Evolutionary conservation across 2,113 vertebrate genomes (phyloP), one percentile per base, ranked within the genome.

Genomic region (Forbesichthys papilliferus): DNA sequence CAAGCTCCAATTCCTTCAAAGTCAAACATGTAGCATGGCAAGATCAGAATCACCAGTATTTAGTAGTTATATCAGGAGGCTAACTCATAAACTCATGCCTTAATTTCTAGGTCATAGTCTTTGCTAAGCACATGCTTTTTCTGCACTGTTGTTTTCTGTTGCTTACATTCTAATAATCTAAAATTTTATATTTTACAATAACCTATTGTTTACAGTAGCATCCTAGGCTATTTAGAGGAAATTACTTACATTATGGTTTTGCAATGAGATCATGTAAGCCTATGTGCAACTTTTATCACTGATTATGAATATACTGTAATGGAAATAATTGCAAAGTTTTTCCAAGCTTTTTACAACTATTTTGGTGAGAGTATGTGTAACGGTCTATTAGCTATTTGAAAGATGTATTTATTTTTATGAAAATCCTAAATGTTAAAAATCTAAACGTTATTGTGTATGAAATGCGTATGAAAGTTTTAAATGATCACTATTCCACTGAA

Each of bases 331-430:
- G 5, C 36, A 42, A 4, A 42, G 7, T 42, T 42, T 42, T 42
- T 42, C 3, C 27, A 27, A 42, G 36, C 36, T 42, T 42, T 27
- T 27, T 27, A 27, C 27, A 27, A 27, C 2, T 27, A 27, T 27
- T 27, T 6, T 42, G 36, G 7, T 42, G 36, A 42, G 36, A 42
- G 4, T 42, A 42, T 8, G 7, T 42, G 36, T 42, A 42, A 42
- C 36, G 36, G 4, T 42, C 7, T 42, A 42, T 42, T 42, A 8
- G 36, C 36, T 42, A 42, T 42, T 58, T 11, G 20, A 33, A 27
- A 16, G 11, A 81, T 73, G 60, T 61, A 27, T 82, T 86, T 89
- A 85, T 83, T 87, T 85, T 51, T 79, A 84, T 74, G 66, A 86
- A 69, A 69, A 20, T 16, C 46, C 18, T 78, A 67, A 85, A 57